Percentiles rank a stretch among this genome's conserved stretches.
Conservation (phyloP, 2,113 vertebrate species). For the Dolichotis patagonum region DNA sequence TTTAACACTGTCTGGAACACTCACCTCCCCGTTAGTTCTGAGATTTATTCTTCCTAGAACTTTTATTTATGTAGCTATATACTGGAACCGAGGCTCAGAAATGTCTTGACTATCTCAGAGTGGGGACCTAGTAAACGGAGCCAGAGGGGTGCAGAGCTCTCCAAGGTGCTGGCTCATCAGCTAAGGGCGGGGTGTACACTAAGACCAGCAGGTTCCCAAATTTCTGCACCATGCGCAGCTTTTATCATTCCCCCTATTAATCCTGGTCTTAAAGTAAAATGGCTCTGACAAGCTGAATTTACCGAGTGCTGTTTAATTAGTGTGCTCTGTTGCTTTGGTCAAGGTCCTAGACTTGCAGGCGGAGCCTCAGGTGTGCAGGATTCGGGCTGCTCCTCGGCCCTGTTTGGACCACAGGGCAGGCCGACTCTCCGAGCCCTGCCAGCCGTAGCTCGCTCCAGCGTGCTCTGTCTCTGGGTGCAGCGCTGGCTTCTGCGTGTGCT, state of each 20-base stretch:
- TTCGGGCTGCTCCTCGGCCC: fast-evolving
- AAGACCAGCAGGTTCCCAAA: background rate
- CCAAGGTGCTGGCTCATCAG: fast-evolving
- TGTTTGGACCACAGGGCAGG: fast-evolving
- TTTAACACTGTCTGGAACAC: constrained; percentile 57
- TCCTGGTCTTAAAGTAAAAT: background rate
- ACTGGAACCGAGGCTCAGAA: background rate
- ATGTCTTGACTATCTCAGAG: background rate
- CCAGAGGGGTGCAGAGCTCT: fast-evolving
- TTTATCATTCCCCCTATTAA: background rate
- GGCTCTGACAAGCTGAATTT: background rate
- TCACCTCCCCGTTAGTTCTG: constrained; percentile 53
- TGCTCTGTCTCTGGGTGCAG: fast-evolving
- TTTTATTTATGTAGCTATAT: constrained; percentile 59
- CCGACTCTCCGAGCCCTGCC: fast-evolving
- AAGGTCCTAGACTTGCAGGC: background rate
- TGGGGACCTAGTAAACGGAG: fast-evolving
- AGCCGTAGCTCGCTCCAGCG: fast-evolving
- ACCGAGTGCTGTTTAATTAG: fast-evolving
- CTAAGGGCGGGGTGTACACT: fast-evolving
- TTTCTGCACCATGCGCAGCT: fast-evolving
- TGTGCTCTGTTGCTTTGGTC: no score
- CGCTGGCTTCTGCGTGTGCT: fast-evolving
- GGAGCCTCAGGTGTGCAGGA: fast-evolving
- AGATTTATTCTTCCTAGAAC: constrained; percentile 55